phyloP scores from a whole-genome alignment of 2,797 vertebrate genomes.

The Sardinella longiceps region DNA sequence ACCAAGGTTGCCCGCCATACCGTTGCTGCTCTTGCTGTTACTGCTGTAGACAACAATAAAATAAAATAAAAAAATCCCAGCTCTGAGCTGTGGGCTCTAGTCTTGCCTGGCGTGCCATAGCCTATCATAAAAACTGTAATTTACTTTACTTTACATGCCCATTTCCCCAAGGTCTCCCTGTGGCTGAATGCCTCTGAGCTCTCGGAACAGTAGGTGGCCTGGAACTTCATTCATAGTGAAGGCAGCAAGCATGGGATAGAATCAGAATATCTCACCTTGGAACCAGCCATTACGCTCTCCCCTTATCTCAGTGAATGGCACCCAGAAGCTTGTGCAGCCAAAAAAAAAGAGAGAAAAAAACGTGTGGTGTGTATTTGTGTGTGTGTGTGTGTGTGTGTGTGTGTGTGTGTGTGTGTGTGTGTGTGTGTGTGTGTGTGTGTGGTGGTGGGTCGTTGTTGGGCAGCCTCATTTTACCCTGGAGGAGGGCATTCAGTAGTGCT shows the following conservation, averaged over 20 bases:
- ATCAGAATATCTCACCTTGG: conserved; percentile 45
- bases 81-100: not conserved
- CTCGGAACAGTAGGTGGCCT: conserved; percentile 26
- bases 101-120: conserved; percentile 2
- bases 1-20: conserved; percentile 31
- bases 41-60: not conserved
- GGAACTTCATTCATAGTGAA: conserved; percentile 39
- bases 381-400: no score
- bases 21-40: no score
- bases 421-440: no score
- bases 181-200: conserved; percentile 24
- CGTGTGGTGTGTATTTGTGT: no score
- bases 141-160: conserved; percentile 29
- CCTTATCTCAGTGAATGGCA: conserved; percentile 38
- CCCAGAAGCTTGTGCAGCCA: not conserved
- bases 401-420: no score
- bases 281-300: conserved; percentile 37
- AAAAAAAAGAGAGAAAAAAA: not conserved
- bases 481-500: conserved; percentile 33
- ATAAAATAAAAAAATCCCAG: not conserved
- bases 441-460: no score
- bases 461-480: conserved; percentile 38
- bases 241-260: conserved; percentile 9
- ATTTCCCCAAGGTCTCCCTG: conserved; percentile 28
- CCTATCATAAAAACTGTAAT: conserved; percentile 40